Evolutionary conservation across 2,797 vertebrate species (phyloP).

Genomic region (Cirrhinus molitorella): DNA sequence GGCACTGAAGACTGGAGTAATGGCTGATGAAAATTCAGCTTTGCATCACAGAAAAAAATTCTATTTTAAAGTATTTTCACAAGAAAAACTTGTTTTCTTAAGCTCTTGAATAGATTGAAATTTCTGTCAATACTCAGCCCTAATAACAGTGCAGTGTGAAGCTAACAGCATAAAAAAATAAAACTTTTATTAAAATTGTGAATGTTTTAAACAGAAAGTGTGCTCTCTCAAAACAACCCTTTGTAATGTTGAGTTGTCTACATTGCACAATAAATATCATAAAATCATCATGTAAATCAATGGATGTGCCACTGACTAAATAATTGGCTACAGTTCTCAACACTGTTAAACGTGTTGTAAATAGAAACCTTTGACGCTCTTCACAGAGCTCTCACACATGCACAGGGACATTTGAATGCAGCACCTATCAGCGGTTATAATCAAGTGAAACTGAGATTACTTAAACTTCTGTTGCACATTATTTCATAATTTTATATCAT

Average conservation of each 20-base stretch:
- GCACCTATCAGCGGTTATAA: neutral
- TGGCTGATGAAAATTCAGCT: too few relatives aligned
- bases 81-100: too few relatives aligned
- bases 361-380: neutral
- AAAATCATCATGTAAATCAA: neutral
- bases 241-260: neutral
- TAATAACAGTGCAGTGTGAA: neutral
- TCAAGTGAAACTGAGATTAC: neutral
- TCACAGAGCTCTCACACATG: neutral
- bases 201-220: neutral
- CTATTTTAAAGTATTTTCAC: too few relatives aligned
- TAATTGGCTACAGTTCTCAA: neutral
- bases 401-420: neutral
- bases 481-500: neutral
- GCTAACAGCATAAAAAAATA: neutral
- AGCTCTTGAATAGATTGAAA: too few relatives aligned
- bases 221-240: neutral
- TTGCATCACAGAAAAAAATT: too few relatives aligned
- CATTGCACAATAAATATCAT: neutral
- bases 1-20: too few relatives aligned
- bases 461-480: neutral
- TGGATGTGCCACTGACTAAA: neutral
- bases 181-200: neutral
- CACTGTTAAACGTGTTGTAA: neutral
- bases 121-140: too few relatives aligned